Evolutionary conservation across 2,797 vertebrate species (phyloP).

Genomic region (Eremophila alpestris): DNA sequence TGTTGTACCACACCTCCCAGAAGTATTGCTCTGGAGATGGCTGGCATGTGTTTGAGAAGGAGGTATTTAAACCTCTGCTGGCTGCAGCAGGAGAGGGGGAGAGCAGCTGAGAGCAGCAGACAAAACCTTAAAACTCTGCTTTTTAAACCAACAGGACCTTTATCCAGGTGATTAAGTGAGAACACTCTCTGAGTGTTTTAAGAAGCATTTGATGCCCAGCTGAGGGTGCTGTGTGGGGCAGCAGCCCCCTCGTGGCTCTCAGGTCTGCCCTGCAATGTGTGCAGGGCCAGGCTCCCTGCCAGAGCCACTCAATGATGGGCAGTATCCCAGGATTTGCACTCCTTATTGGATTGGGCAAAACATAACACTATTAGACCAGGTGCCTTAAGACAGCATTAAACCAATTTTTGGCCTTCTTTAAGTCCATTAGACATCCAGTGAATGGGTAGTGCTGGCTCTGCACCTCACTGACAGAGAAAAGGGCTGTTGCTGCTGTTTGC

Average conservation of each 20-base stretch:
- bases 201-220: not conserved
- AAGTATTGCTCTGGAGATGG: not conserved
- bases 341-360: not conserved
- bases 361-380: not conserved
- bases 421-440: not conserved
- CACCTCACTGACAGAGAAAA: not conserved
- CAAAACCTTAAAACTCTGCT: not conserved
- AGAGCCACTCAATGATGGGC: not conserved
- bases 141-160: not conserved
- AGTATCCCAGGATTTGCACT: not conserved
- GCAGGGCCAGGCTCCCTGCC: not conserved
- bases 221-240: not conserved
- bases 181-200: fast-evolving
- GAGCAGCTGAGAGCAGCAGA: not conserved
- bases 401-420: not conserved
- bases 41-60: not conserved
- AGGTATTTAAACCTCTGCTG: not conserved
- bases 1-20: constrained; percentile 15
- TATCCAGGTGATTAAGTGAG: not conserved
- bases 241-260: not conserved
- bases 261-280: fast-evolving
- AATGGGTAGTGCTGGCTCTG: not conserved
- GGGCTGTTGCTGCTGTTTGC: not conserved
- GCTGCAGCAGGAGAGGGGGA: not conserved
- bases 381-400: constrained; percentile 47